Evolutionary conservation across 1,140 invertebrate genomes (phyloP).

Genomic region (Wasmannia auropunctata): DNA sequence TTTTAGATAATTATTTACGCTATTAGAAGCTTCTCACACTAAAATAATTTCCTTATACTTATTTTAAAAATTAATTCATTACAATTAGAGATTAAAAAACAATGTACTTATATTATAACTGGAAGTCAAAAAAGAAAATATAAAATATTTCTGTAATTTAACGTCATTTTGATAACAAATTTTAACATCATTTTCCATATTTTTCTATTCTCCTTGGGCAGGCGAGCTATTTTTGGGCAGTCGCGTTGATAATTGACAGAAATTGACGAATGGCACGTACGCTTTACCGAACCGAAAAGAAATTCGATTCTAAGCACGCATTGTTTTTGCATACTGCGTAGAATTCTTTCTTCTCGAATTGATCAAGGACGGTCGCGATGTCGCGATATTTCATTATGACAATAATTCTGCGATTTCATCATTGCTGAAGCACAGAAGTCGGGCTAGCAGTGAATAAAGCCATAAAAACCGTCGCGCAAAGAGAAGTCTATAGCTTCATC

Average conservation of each 20-base stretch:
- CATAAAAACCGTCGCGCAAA: background rate
- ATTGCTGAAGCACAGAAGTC: background rate
- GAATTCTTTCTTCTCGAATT: background rate
- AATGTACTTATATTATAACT: too few relatives aligned
- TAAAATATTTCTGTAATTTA: too few relatives aligned
- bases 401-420: background rate
- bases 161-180: too few relatives aligned
- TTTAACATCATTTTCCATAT: too few relatives aligned
- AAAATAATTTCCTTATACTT: too few relatives aligned
- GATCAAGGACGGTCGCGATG: background rate
- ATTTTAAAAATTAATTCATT: too few relatives aligned
- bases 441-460: background rate
- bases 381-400: background rate
- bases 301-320: background rate
- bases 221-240: background rate
- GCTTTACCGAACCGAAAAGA: background rate
- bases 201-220: too few relatives aligned
- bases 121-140: too few relatives aligned
- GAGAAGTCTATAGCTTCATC: background rate
- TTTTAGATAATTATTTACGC: too few relatives aligned
- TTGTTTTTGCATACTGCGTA: conserved; percentile 26
- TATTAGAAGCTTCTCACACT: too few relatives aligned
- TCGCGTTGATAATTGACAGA: background rate
- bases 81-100: too few relatives aligned
- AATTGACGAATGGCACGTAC: background rate